Evolutionary conservation across 2,797 vertebrate species (phyloP).

Genomic region (Artibeus lituratus): DNA sequence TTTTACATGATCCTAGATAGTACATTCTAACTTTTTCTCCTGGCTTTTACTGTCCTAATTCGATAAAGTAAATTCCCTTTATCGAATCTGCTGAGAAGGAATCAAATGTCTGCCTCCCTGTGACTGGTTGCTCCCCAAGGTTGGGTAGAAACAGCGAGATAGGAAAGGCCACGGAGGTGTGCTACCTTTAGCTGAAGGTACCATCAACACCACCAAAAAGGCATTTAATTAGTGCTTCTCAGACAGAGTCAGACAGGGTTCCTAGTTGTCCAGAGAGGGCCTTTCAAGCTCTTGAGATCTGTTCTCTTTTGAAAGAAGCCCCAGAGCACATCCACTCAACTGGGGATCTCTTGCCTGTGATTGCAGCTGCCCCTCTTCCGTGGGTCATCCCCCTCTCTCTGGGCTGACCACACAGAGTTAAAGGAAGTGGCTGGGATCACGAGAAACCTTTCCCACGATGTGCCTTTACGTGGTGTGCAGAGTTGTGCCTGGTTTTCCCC

Average conservation of each 20-base stretch:
- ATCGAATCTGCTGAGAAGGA: background rate
- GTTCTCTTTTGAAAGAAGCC: background rate
- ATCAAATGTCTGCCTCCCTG: background rate
- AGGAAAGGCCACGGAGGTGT: background rate
- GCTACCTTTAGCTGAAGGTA: background rate
- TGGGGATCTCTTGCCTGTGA: background rate
- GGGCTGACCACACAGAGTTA: conserved; percentile 7
- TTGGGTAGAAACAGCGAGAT: background rate
- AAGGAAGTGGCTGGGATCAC: background rate
- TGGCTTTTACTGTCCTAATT: background rate
- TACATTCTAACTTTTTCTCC: background rate
- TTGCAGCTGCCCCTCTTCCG: background rate
- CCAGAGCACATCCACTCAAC: background rate
- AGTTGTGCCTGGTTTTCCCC: conserved; percentile 17
- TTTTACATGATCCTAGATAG: background rate
- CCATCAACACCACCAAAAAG: background rate
- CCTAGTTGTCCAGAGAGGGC: background rate
- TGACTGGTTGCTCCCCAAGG: background rate
- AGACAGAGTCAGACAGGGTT: background rate
- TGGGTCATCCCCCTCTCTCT: background rate
- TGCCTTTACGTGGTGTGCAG: background rate
- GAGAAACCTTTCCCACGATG: background rate
- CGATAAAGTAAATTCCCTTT: background rate
- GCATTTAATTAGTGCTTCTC: background rate
- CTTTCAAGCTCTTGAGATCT: background rate